Conservation (phyloP, 2,797 vertebrate species). For the Alcedo atthis region DNA sequence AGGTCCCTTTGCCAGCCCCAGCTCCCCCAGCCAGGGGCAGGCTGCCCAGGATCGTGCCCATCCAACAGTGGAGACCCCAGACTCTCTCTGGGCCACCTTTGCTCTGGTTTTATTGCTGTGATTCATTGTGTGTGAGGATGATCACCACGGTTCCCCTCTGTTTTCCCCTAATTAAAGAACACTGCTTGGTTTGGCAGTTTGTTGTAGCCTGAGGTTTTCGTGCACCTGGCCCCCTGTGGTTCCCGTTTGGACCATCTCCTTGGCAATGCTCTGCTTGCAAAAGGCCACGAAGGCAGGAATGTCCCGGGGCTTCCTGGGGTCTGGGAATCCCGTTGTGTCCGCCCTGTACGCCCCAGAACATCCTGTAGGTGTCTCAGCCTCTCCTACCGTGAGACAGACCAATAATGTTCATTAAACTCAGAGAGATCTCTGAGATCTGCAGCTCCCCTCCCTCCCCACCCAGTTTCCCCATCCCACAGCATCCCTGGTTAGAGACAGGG, state of each 20-base stretch:
- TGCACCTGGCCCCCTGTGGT: not conserved
- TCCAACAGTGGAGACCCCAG: not conserved
- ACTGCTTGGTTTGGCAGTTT: not conserved
- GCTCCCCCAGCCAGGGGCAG: not conserved
- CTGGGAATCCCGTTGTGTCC: not conserved
- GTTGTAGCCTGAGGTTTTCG: not conserved
- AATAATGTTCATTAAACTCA: not conserved
- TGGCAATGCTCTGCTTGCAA: not conserved
- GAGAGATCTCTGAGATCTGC: too few relatives aligned
- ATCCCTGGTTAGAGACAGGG: accelerated
- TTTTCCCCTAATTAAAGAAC: not conserved
- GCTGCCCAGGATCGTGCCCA: accelerated
- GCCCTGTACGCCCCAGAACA: accelerated
- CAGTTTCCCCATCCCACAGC: not conserved
- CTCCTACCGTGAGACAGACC: not conserved
- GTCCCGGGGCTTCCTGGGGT: not conserved
- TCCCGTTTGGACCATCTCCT: not conserved
- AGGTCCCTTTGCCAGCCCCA: not conserved
- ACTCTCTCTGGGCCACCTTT: not conserved
- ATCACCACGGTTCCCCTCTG: not conserved
- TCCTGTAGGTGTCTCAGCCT: not conserved
- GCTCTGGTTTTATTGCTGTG: not conserved
- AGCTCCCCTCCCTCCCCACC: not conserved
- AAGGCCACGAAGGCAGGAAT: too few relatives aligned
- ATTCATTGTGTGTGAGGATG: not conserved